These are phyloP conservation scores for Pseudococcus jackbeardsleyi DNA, from an alignment of 2,888 invertebrate genomes.

Conservation along the genomic window DNA sequence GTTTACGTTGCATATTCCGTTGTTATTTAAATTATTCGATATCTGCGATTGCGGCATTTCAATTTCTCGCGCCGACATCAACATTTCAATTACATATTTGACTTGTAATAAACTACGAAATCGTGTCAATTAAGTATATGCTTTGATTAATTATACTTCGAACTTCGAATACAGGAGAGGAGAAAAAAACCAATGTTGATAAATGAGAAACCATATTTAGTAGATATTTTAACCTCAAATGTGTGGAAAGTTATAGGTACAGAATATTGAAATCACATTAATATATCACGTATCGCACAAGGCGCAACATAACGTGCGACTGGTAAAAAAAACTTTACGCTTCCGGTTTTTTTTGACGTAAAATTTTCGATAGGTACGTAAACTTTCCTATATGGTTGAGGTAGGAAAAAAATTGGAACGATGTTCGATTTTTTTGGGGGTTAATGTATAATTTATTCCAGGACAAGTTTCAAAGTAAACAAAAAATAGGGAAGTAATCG, in stretches of 20 bases:
- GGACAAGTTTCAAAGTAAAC: not conserved
- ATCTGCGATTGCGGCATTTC: not conserved
- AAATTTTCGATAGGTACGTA: not conserved
- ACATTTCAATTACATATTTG: slow-evolving; percentile 1
- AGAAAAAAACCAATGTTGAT: not conserved
- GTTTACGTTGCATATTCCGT: not conserved
- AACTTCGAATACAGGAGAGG: not conserved
- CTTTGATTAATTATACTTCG: slow-evolving; percentile 22
- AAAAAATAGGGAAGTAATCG: not conserved
- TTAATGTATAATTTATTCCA: slow-evolving; percentile 13
- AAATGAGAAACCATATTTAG: slow-evolving; percentile 13
- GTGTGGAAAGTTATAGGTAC: not conserved
- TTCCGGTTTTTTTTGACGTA: not conserved
- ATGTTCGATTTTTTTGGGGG: not conserved
- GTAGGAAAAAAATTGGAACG: not conserved
- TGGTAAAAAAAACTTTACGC: not conserved
- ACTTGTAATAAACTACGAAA: not conserved
- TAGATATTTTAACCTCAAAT: slow-evolving; percentile 24
- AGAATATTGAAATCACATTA: slow-evolving; percentile 24
- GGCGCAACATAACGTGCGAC: not conserved
- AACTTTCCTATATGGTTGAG: not conserved
- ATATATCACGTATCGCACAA: not conserved
- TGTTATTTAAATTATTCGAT: slow-evolving; percentile 17
- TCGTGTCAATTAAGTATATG: not conserved
- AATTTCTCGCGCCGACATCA: slow-evolving; percentile 1